phyloP scores from a whole-genome alignment of 2,888 invertebrate species.

The Isotomurus palustris region DNA sequence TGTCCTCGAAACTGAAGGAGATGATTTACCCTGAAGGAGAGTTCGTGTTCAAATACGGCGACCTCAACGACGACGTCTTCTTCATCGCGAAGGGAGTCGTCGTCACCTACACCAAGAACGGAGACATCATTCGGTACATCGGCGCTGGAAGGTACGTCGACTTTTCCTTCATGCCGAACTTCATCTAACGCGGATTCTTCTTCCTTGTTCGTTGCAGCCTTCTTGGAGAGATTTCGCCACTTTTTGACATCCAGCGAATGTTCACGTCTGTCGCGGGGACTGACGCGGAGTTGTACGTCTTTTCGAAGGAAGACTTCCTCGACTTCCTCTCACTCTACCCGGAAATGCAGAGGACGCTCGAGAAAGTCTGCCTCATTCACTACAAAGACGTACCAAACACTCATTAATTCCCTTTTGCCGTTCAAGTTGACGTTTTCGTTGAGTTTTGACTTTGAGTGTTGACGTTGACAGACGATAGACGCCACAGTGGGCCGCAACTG shows the following conservation, averaged over 20 bases:
- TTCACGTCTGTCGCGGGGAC: constrained; percentile 34
- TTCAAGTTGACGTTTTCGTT: no score
- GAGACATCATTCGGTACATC: constrained; percentile 37
- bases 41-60: constrained; percentile 40
- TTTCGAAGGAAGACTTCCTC: constrained; percentile 30
- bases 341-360: constrained; percentile 22
- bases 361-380: constrained; percentile 28
- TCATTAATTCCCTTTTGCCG: no score
- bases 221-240: constrained; percentile 39
- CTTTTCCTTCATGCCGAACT: no score
- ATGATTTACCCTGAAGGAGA: constrained; percentile 42
- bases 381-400: no score
- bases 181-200: no score
- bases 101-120: constrained; percentile 32
- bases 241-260: constrained; percentile 35
- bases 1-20: constrained; percentile 33
- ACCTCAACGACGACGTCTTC: constrained; percentile 39
- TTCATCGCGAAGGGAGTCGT: constrained; percentile 41
- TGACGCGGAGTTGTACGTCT: constrained; percentile 34
- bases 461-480: background rate
- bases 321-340: constrained; percentile 35
- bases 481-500: background rate
- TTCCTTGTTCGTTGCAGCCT: constrained; percentile 20
- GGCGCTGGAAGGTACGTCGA: constrained; percentile 38
- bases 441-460: no score